These are phyloP conservation scores for Takifugu rubripes DNA, from an alignment of 2,797 vertebrate species.

Conservation along the genomic window DNA sequence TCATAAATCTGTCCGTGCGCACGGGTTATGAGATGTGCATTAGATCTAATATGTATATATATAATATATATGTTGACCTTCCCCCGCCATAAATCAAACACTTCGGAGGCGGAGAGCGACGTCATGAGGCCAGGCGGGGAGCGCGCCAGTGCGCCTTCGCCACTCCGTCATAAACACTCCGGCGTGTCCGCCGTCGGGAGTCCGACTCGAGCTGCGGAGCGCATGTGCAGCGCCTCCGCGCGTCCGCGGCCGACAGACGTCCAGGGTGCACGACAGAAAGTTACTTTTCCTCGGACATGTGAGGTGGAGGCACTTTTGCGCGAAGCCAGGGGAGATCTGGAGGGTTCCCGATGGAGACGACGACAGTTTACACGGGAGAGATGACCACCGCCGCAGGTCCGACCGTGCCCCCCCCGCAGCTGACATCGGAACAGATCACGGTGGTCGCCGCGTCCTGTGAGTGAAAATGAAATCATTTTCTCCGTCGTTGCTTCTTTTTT, in stretches of 20 bases:
- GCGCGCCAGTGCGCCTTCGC: constrained; percentile 45
- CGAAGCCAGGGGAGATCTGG: constrained; percentile 27
- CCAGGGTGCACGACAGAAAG: not conserved
- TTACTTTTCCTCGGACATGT: not conserved
- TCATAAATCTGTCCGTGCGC: too few species aligned
- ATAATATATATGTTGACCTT: too few species aligned
- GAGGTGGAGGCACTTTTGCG: constrained; percentile 40
- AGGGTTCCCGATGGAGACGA: constrained; percentile 36
- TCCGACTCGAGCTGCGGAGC: constrained; percentile 28
- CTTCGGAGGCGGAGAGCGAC: constrained; percentile 34
- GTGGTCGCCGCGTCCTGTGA: constrained; percentile 75
- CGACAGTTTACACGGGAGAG: constrained; percentile 48
- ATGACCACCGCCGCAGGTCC: constrained; percentile 71
- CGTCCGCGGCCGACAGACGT: constrained; percentile 12
- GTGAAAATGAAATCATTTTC: constrained; percentile 32
- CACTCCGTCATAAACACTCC: constrained; percentile 19
- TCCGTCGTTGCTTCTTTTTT: not conserved
- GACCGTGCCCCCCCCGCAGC: constrained; percentile 52
- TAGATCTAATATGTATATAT: too few species aligned
- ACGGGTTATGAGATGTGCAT: too few species aligned
- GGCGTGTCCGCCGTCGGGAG: constrained; percentile 33
- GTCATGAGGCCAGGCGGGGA: constrained; percentile 41
- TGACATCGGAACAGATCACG: constrained; percentile 70
- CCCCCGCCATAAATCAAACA: constrained; percentile 9
- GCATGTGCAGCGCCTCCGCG: constrained; percentile 28